Conservation (phyloP, 2,888 invertebrate species). For the Scrobipalpa costella region DNA sequence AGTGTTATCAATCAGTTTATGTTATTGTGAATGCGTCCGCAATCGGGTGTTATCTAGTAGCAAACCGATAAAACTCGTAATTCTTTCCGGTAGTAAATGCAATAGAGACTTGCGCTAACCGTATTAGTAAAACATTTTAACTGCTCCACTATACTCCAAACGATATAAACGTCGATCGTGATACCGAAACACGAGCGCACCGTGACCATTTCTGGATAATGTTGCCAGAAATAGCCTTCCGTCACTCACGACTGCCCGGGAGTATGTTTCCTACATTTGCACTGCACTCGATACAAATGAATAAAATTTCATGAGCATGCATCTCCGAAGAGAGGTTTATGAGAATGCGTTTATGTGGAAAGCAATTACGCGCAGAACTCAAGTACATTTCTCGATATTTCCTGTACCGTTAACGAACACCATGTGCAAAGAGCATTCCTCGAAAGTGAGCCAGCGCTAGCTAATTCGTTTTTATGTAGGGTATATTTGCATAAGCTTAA, state of each 20-base stretch:
- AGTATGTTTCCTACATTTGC: slow-evolving; percentile 44
- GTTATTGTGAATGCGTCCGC: not conserved
- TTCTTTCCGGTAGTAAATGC: slow-evolving; percentile 7
- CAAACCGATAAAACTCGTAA: slow-evolving; percentile 4
- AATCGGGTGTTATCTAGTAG: not conserved
- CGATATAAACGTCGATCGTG: slow-evolving; percentile 46
- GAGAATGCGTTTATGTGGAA: slow-evolving; percentile 1
- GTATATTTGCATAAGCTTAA: not conserved
- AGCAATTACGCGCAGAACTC: not conserved
- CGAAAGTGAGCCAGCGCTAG: not conserved
- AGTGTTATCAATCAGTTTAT: not conserved
- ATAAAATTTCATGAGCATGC: slow-evolving; percentile 18
- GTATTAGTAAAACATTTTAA: slow-evolving; percentile 9
- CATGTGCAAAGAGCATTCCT: not conserved
- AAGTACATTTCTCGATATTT: not conserved
- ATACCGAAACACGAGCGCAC: slow-evolving; percentile 63
- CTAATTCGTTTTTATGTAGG: not conserved
- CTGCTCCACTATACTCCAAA: slow-evolving; percentile 3
- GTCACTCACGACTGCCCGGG: slow-evolving; percentile 52
- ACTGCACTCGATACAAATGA: slow-evolving; percentile 32
- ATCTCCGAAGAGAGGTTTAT: not conserved
- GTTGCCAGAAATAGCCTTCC: slow-evolving; percentile 71
- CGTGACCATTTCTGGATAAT: slow-evolving; percentile 76
- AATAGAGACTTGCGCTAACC: slow-evolving; percentile 11
- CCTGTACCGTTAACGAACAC: slow-evolving; percentile 5